Evolutionary conservation across 2,113 vertebrate genomes (phyloP), one percentile per base, ranked within the genome.

Genomic region (Varanus komodoensis): DNA sequence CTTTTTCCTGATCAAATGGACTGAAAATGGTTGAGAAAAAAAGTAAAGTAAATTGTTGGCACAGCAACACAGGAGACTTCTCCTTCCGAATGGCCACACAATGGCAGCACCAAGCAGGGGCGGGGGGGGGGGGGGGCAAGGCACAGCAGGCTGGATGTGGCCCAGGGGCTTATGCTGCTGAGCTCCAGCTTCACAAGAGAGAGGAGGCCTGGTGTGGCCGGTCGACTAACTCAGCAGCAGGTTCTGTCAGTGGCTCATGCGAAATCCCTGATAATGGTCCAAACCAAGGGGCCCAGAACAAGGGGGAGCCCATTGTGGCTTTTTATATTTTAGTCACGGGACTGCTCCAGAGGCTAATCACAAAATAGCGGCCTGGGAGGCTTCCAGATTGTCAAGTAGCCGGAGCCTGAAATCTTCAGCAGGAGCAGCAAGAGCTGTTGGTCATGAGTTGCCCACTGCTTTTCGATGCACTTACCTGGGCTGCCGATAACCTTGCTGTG

Each of bases 401-500:
- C 29, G 68, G 5, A 15, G 50, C 48, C 44, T 79, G 15, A 69
- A 73, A 86, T 94, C 87, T 27, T 77, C 73, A 88, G 34, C 9
- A 87, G 69, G 89, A 93, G 52, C 57, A 84, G 4, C 87, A 86
- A 4, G 82, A 84, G 91, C 73, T 17, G 4, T 15, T 92, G 86
- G 81, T 67, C 54, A 0, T 25, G 50, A 74, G 2, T 34, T 71
- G 87, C 29, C 61, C 50, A 86, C 25, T 89, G 81, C 84, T 57
- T 88, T 25, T 79, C 74, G 38, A n/a, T 92, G 87, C 82, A 84
- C 50, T 79, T 86, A 71, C 19, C 84, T 68, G 75, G 48, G 7
- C 69, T 71, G 27, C 6, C 52, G 23, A 90, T n/a, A 67, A 32
- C 29, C 4, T 0, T 12, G 0, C 17, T 32, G 52, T 67, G 82